Evolutionary conservation across 2,113 vertebrate genomes (phyloP).

Genomic region (Morphnarchus princeps): DNA sequence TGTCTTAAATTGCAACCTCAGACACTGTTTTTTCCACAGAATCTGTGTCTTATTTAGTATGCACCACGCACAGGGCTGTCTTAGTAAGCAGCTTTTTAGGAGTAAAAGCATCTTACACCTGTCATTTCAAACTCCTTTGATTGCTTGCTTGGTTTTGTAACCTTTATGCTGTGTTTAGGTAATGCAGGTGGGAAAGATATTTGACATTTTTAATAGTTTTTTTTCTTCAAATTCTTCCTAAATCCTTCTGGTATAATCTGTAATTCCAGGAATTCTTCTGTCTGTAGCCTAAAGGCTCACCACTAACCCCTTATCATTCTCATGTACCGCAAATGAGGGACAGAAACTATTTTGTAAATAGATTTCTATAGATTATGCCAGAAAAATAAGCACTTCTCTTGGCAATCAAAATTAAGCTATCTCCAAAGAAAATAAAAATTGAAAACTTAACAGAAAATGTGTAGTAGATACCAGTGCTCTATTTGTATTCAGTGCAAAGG

Average conservation of each 20-base stretch:
- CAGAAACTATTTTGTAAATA: not conserved
- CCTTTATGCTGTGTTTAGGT: not conserved
- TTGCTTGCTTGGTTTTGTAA: not conserved
- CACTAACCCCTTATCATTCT: not conserved
- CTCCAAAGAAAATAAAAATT: not conserved
- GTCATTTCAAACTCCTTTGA: not conserved
- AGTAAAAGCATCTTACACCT: constrained; percentile 3
- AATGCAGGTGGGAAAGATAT: not conserved
- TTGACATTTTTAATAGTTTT: constrained; percentile 9
- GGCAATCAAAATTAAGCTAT: not conserved
- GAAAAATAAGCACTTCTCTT: not conserved
- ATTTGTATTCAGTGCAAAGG: not conserved
- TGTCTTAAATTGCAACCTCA: not conserved
- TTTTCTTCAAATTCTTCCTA: constrained; percentile 19
- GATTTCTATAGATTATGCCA: not conserved
- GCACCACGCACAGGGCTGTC: not conserved
- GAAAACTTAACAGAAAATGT: not conserved
- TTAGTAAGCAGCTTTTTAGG: not conserved
- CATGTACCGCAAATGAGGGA: not conserved
- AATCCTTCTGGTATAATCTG: not conserved
- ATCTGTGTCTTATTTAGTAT: not conserved
- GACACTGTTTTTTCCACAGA: not conserved
- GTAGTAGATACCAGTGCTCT: not conserved
- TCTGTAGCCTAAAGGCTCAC: not conserved
- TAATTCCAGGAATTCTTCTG: constrained; percentile 7